Conservation (phyloP, 2,888 invertebrate genomes). For the Tachina fera region DNA sequence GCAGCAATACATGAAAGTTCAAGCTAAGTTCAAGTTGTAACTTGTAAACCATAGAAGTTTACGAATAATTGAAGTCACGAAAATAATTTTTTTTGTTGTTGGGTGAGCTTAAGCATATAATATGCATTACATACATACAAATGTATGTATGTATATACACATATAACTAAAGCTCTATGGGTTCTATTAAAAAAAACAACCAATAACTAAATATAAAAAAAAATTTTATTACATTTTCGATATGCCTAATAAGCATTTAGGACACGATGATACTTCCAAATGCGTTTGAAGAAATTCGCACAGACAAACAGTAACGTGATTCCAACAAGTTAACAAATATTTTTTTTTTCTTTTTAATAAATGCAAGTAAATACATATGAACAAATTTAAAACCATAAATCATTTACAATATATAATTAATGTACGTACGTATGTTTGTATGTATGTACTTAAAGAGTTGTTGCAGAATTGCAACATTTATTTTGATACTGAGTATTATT, state of each 20-base stretch:
- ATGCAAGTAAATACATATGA: background rate
- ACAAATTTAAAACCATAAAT: constrained; percentile 30
- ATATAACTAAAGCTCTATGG: constrained; percentile 9
- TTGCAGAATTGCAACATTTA: constrained; percentile 28
- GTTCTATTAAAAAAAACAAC: constrained; percentile 15
- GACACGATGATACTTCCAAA: constrained; percentile 75
- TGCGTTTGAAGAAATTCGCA: constrained; percentile 26
- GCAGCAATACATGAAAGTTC: background rate
- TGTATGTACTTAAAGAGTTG: background rate
- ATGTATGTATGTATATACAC: background rate
- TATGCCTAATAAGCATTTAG: constrained; percentile 77
- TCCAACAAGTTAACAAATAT: constrained; percentile 53
- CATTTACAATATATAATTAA: constrained; percentile 20
- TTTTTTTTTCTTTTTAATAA: constrained; percentile 17
- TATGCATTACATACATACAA: too few relatives aligned
- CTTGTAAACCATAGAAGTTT: background rate
- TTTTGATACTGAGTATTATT: constrained; percentile 8
- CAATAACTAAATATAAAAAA: constrained; percentile 29
- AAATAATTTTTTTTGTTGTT: background rate
- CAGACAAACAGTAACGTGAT: constrained; percentile 38
- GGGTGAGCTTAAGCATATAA: too few relatives aligned
- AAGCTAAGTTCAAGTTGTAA: background rate
- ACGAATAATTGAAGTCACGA: background rate
- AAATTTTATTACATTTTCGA: constrained; percentile 53
- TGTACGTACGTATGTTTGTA: background rate